Evolutionary conservation across 1,140 invertebrate genomes (phyloP).

Genomic region (Papilio polytes): DNA sequence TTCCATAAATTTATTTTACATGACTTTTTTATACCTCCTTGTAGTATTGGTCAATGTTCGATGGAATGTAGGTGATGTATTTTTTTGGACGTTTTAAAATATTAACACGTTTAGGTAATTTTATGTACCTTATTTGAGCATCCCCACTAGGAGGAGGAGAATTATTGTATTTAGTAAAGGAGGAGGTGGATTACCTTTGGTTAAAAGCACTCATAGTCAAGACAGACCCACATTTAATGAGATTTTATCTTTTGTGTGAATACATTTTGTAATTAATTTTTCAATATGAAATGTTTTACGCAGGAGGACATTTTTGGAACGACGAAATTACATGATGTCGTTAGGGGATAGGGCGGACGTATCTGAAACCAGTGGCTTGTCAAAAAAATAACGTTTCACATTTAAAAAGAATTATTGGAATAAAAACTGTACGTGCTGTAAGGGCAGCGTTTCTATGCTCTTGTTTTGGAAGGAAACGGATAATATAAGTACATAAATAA

Average conservation of each 20-base stretch:
- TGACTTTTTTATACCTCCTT: too few species aligned
- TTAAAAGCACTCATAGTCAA: too few species aligned
- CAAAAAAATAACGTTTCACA: conserved; percentile 76
- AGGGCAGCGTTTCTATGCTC: conserved; percentile 44
- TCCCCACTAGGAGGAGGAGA: too few species aligned
- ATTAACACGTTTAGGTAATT: too few species aligned
- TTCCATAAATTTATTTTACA: too few species aligned
- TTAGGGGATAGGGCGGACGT: conserved; percentile 56
- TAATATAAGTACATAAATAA: too few species aligned
- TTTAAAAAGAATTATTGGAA: conserved; percentile 76
- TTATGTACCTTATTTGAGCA: too few species aligned
- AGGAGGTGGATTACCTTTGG: too few species aligned
- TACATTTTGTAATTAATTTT: background rate
- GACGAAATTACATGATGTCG: conserved; percentile 64
- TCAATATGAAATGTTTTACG: conserved; percentile 40
- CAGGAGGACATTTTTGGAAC: conserved; percentile 22
- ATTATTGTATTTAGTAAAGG: too few species aligned
- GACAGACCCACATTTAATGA: background rate
- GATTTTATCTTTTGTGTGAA: background rate
- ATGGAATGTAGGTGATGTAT: too few species aligned
- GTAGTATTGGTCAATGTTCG: too few species aligned
- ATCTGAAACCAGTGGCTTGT: conserved; percentile 63
- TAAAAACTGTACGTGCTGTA: conserved; percentile 63
- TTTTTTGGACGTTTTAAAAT: too few species aligned
- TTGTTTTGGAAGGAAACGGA: background rate